Evolutionary conservation across 2,888 invertebrate genomes (phyloP), one percentile per base, ranked within the genome.

Genomic region (Caenorhabditis japonica): DNA sequence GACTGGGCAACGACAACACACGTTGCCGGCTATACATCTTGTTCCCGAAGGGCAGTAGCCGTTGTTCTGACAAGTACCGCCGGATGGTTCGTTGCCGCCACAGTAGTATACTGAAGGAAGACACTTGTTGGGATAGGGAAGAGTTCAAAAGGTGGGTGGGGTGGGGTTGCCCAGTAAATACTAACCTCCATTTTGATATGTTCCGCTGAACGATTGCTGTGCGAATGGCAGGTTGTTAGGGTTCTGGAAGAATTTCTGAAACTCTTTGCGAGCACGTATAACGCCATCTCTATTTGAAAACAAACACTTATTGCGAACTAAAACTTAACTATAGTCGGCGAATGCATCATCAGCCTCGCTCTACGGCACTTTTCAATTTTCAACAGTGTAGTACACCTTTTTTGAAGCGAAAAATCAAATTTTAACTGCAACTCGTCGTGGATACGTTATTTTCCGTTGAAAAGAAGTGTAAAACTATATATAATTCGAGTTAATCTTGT

Each of bases 1-100:
- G 23, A 72, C 73, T 19, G 75, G 59, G 27, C 76, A 76, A 12
- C 68, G 61, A 44, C 77, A 80, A 41, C 80, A 80, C n/a, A 76
- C 61, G 52, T 80, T 80, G 66, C 80, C 80, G 33, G 71, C 60
- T 1, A 73, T 68, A 30, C 80, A 80, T 7, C 60, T 56, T 41
- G 58, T 60, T 25, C 76, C 76, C 19, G 62, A 62, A 17, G 80
- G 74, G 34, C 80, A 80, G 21, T 59, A 34, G 4, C 77, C 75
- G 46, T 76, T 75, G 43, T 44, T 44, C 13, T 47, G 60, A 38
- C 80, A 78, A 8, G 44, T 39, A n/a, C 75, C 77, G 19, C 61
- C 72, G 7, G 77, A 64, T 38, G 66, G 61, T 38, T 77, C 77
- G 3, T 53, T 47, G 27, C 59, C 73, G 19, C 77, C 77, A 38